Evolutionary conservation across 1,140 invertebrate species (phyloP), one percentile per base, ranked within the genome.

Genomic region (Brachionus rotundiformis): DNA sequence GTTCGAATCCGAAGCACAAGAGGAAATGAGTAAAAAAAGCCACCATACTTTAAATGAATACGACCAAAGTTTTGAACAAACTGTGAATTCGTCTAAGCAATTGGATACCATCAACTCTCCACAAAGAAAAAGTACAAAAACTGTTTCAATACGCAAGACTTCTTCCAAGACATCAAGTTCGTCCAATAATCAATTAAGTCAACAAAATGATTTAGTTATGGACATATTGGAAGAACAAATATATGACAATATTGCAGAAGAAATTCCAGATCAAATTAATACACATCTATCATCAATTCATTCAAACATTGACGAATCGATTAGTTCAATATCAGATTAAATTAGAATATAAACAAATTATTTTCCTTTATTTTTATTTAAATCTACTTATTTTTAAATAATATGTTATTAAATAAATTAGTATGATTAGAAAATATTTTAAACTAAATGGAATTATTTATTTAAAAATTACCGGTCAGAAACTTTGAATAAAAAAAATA

Each of bases 11-110:
- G 63, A 68, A 19, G n/a, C 8, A 6, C 29, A 29, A 63, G 25
- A 33, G 3, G 29, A 63, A 36, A 68, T 36, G 8, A 16, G 33
- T 16, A 54, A 25, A 54, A 54, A 7, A 19, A 8, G 8, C 19
- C n/a, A 16, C 16, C 5, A 39, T 36, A 16, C 29, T 7, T 19
- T 33, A 8, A 68, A 33, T 36, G 63, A 68, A n/a, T 68, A 68
- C 19, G 63, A 68, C n/a, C 63, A 68, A 8, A 68, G 63, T 16
- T 68, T 68, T 16, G 63, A 68, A 31, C 63, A 68, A 36, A 68
- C 63, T 36, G 5, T 68, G 1, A 36, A 33, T 33, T 68, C 63
- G 19, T 68, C 63, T 19, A 68, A 36, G 29, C 27, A 68, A 5
- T 8, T 36, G 13, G n/a, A 13, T 19, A 19, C 47, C 16, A 16